Evolutionary conservation across 2,113 vertebrate genomes (phyloP), one percentile per base, ranked within the genome.

Genomic region (Chinchilla lanigera): DNA sequence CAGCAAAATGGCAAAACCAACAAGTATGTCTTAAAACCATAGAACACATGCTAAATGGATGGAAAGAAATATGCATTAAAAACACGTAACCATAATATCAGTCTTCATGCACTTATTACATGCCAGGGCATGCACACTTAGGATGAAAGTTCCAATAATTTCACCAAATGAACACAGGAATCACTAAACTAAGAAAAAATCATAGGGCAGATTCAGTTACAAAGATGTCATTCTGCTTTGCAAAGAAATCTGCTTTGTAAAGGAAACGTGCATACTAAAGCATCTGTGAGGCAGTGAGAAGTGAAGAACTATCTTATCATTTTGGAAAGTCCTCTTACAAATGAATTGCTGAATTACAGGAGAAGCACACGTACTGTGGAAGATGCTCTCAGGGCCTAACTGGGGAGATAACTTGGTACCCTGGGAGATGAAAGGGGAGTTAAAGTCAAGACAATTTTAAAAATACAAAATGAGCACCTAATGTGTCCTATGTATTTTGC

Each of bases 1-100:
- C 3, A 10, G 60, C 60, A 61, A 67, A 92, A 96, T n/a, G 30
- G 65, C 35, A 94, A 97, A 91, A 85, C 85, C 94, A 94, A 5
- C 38, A 97, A 98, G 90, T 77, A 78, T 73, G 88, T 95, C n/a
- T 65, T 95, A 92, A 95, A 86, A 17, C 5, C 75, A 86, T 77
- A 89, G 67, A 97, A 65, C n/a, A 93, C 71, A 96, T 96, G 92
- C 93, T 97, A 98, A 98, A 95, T 95, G 85, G 97, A 96, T 98
- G 93, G 58, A 97, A 98, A 93, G 80, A 90, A 95, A 80, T 97
- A 89, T 95, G 16, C 38, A 97, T 92, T 97, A 73, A 52, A 90
- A 35, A 80, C 82, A 98, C 98, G 97, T 96, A 95, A 97, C 5
- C 1, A 33, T 82, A 24, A 80, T 94, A 96, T 91, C 52, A 44